Evolutionary conservation across 1,140 invertebrate species (phyloP).

Genomic region (Drosophila lowei): DNA sequence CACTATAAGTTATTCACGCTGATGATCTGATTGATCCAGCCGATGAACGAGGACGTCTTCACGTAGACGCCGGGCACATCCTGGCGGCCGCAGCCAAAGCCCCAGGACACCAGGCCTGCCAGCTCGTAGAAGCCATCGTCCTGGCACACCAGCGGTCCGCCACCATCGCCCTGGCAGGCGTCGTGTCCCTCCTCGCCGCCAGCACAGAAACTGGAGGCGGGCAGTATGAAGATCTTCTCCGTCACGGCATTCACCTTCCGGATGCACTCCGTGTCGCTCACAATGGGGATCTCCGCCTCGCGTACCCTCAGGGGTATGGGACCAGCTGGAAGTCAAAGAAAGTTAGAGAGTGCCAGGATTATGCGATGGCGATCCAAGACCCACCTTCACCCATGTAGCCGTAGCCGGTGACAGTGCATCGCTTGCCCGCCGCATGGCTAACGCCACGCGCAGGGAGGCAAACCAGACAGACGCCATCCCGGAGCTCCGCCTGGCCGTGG

Average conservation of each 20-base stretch:
- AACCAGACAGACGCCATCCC: slow-evolving; percentile 89
- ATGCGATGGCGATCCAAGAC: slow-evolving; percentile 25
- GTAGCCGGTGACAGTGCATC: slow-evolving; percentile 96
- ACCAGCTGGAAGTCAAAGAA: slow-evolving; percentile 86
- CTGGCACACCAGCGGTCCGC: slow-evolving; percentile 95
- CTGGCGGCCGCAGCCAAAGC: slow-evolving; percentile 94
- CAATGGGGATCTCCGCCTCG: slow-evolving; percentile 96
- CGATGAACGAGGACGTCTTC: slow-evolving; percentile 96
- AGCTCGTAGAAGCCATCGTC: slow-evolving; percentile 96
- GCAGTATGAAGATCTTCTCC: slow-evolving; percentile 96
- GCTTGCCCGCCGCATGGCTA: slow-evolving; percentile 92
- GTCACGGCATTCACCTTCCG: slow-evolving; percentile 96
- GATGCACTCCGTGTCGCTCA: slow-evolving; percentile 95
- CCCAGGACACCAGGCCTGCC: slow-evolving; percentile 92
- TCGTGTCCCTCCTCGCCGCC: slow-evolving; percentile 96
- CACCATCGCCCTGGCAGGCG: slow-evolving; percentile 97
- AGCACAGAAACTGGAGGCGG: slow-evolving; percentile 96
- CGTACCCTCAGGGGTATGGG: slow-evolving; percentile 94
- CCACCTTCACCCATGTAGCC: slow-evolving; percentile 97
- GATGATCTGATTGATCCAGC: slow-evolving; percentile 98
- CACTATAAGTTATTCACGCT: slow-evolving; percentile 94
- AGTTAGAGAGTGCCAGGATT: no score
- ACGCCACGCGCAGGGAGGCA: slow-evolving; percentile 93
- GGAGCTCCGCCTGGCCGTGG: slow-evolving; percentile 94
- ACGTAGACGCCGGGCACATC: slow-evolving; percentile 97